Evolutionary conservation across 2,888 invertebrate genomes (phyloP).

Genomic region (Limnephilus marmoratus): DNA sequence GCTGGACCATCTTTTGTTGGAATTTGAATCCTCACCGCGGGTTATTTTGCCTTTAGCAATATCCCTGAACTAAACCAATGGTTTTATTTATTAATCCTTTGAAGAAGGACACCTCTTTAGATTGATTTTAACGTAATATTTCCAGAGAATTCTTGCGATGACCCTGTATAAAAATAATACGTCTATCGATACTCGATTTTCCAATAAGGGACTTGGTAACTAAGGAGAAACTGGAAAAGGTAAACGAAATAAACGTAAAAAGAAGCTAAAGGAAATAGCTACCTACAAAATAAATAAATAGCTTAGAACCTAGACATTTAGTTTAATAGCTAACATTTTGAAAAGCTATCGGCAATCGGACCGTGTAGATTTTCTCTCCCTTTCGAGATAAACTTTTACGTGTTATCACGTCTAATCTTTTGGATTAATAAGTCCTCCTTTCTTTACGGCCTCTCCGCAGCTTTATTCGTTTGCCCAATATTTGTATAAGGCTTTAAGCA

Average conservation of each 20-base stretch:
- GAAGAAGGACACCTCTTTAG: neutral
- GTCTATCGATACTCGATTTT: neutral
- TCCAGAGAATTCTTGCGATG: neutral
- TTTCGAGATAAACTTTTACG: constrained; percentile 27
- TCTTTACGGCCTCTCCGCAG: constrained; percentile 1
- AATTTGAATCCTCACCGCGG: too few species aligned
- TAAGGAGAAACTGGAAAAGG: neutral
- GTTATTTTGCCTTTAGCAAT: too few species aligned
- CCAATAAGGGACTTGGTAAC: neutral
- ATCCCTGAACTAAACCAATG: too few species aligned
- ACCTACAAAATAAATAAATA: constrained; percentile 28
- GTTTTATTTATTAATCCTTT: too few species aligned
- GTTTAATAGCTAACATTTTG: constrained; percentile 25
- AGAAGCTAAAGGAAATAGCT: neutral
- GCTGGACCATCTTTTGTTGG: too few species aligned
- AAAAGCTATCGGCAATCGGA: constrained; percentile 20
- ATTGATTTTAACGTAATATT: neutral
- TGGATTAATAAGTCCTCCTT: constrained; percentile 12
- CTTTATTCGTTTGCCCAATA: constrained; percentile 15
- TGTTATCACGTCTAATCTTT: constrained; percentile 28
- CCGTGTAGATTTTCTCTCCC: constrained; percentile 21
- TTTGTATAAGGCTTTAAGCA: constrained; percentile 24
- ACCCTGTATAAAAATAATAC: neutral
- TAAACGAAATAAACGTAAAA: neutral
- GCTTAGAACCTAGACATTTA: constrained; percentile 34